Conservation (phyloP, 1,140 invertebrate species). For the Drosophila pallidifrons region DNA sequence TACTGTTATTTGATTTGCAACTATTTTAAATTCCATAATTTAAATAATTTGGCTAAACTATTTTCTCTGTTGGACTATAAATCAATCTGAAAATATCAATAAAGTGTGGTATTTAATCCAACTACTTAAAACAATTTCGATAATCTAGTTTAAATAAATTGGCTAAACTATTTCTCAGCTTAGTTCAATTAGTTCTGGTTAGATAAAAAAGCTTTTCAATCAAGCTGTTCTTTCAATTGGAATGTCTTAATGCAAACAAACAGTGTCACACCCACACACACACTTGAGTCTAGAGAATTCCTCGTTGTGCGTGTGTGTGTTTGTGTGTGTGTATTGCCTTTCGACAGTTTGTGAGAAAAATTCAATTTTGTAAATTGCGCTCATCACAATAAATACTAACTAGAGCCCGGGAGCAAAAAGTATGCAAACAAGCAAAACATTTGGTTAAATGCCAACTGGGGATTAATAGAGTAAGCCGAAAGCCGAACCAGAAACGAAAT, state of each 20-base stretch:
- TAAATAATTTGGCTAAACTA: too few species aligned
- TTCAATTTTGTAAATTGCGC: conserved; percentile 50
- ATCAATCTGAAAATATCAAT: too few species aligned
- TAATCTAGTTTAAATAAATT: too few species aligned
- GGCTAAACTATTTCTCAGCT: not conserved
- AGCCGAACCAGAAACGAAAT: conserved; percentile 28
- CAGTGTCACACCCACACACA: not conserved
- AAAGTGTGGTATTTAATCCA: too few species aligned
- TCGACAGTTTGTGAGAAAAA: conserved; percentile 38
- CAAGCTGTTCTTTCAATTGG: not conserved
- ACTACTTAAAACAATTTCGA: too few species aligned
- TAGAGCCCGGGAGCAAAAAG: conserved; percentile 17
- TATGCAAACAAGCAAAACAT: conserved; percentile 42
- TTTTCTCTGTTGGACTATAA: too few species aligned
- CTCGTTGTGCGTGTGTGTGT: not conserved
- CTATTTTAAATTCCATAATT: too few species aligned
- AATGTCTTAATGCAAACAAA: not conserved
- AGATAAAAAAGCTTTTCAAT: not conserved
- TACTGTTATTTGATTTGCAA: too few species aligned
- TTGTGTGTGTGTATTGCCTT: not conserved
- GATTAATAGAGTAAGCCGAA: conserved; percentile 56
- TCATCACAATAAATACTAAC: conserved; percentile 43
- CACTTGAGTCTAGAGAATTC: too few species aligned
- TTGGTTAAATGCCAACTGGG: conserved; percentile 62
- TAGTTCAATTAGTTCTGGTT: conserved; percentile 3